Evolutionary conservation across 2,888 invertebrate species (phyloP).

Genomic region (Sarcophaga subvicina): DNA sequence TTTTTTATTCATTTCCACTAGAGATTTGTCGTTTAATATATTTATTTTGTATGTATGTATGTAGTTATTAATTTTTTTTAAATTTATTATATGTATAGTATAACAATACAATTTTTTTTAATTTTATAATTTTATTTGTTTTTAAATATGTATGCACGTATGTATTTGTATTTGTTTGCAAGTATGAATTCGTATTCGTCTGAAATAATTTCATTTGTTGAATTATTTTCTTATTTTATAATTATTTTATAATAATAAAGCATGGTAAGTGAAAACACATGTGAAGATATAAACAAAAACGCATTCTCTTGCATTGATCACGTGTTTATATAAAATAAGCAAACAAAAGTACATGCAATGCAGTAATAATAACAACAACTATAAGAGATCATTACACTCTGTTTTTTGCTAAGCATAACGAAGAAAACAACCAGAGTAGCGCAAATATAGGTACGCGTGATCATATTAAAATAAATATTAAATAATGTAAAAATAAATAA

Average conservation of each 20-base stretch:
- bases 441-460: no score
- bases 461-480: no score
- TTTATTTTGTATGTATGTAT: slow-evolving; percentile 17
- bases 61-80: slow-evolving; percentile 12
- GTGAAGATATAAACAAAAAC: no score
- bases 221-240: neutral
- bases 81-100: slow-evolving; percentile 28
- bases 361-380: no score
- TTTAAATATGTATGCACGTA: slow-evolving; percentile 5
- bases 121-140: slow-evolving; percentile 24
- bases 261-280: no score
- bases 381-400: no score
- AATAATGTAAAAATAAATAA: no score
- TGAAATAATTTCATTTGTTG: neutral
- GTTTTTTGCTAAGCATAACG: no score
- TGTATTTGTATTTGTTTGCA: neutral
- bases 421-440: no score
- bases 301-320: no score
- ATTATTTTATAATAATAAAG: slow-evolving; percentile 8
- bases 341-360: no score
- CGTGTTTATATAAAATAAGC: no score
- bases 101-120: slow-evolving; percentile 31
- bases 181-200: slow-evolving; percentile 33
- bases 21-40: slow-evolving; percentile 47
- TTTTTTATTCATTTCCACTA: slow-evolving; percentile 60